A percentile compares a stretch with the other conserved stretches of the same genome.
These are phyloP conservation scores for Henicopernis longicauda DNA, from an alignment of 2,113 vertebrate genomes.

Conservation along the genomic window DNA sequence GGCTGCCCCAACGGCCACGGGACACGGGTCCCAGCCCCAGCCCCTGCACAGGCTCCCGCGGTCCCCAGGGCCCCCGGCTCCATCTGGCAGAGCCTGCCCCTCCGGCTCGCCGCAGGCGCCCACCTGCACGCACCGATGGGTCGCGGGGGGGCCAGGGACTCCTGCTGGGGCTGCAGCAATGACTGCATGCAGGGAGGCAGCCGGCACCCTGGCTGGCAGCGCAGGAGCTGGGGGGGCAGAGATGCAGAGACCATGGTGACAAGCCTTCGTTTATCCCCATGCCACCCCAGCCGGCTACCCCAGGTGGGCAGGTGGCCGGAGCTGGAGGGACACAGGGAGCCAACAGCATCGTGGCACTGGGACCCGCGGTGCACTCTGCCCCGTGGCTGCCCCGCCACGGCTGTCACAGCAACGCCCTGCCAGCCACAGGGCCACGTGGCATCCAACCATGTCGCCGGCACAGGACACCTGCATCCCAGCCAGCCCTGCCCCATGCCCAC, in stretches of 20 bases:
- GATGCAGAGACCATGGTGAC: background rate
- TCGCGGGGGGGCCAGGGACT: rapidly evolving
- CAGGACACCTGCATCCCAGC: background rate
- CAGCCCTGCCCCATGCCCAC: background rate
- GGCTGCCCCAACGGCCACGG: background rate
- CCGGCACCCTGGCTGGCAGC: background rate
- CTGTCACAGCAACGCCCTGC: background rate
- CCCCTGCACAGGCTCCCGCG: rapidly evolving
- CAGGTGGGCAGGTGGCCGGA: background rate
- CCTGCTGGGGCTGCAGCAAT: background rate
- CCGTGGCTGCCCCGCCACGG: background rate
- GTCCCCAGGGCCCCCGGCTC: background rate
- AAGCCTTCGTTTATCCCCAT: background rate
- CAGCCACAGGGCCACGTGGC: rapidly evolving
- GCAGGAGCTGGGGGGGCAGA: rapidly evolving
- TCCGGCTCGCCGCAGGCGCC: background rate
- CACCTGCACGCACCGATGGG: rapidly evolving
- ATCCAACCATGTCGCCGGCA: rapidly evolving
- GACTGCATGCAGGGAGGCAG: background rate
- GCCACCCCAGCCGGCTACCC: background rate
- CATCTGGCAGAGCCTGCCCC: conserved; percentile 13
- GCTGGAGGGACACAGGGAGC: background rate
- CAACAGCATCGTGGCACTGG: background rate
- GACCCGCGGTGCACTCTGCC: background rate
- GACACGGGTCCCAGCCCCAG: background rate